Conservation (phyloP, 2,888 invertebrate genomes). For the Gonocerus acuteangulatus region DNA sequence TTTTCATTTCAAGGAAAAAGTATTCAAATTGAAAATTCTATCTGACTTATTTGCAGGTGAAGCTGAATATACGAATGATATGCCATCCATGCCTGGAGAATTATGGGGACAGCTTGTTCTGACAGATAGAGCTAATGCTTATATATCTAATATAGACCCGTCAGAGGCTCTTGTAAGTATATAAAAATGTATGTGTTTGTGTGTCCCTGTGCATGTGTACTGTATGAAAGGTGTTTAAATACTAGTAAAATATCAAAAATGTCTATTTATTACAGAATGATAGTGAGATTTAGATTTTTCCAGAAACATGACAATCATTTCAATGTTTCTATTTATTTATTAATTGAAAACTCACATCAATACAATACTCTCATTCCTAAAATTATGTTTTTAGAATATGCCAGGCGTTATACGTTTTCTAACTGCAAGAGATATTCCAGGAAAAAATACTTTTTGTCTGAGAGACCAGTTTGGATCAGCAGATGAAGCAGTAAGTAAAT, state of each 20-base stretch:
- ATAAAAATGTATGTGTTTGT: no score
- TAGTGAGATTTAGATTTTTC: no score
- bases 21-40: no score
- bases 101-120: constrained; percentile 64
- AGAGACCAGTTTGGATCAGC: background rate
- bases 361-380: no score
- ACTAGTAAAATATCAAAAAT: no score
- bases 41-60: no score
- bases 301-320: no score
- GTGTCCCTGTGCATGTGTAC: background rate
- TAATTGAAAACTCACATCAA: no score
- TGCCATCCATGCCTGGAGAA: constrained; percentile 57
- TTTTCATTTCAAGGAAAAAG: constrained; percentile 51
- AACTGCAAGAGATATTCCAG: constrained; percentile 61
- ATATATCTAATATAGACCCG: constrained; percentile 55
- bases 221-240: background rate
- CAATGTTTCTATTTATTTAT: no score
- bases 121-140: constrained; percentile 53
- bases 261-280: no score
- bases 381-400: constrained; percentile 45
- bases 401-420: constrained; percentile 59
- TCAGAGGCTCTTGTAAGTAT: constrained; percentile 57
- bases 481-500: constrained; percentile 41
- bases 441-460: constrained; percentile 52
- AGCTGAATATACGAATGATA: constrained; percentile 68